A percentile compares a stretch with the other conserved stretches of the same genome.
Evolutionary conservation across 2,113 vertebrate species (phyloP).

Genomic region (Oncorhynchus nerka): DNA sequence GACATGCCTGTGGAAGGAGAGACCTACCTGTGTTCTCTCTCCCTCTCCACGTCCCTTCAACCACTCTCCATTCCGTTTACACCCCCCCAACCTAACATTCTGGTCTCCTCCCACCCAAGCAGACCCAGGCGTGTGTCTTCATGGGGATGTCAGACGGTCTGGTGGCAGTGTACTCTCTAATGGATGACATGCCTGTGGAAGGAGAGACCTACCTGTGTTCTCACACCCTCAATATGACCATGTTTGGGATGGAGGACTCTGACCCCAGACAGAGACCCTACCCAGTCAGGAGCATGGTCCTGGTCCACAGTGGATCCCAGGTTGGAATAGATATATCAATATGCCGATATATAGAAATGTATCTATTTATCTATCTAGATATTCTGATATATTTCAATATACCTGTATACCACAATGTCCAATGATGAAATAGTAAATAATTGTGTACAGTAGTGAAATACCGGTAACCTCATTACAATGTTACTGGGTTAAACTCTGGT

Average conservation of each 20-base stretch:
- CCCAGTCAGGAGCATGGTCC: conserved; percentile 83
- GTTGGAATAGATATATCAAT: conserved; percentile 29
- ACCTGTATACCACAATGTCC: no score
- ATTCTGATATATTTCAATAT: no score
- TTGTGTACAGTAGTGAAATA: no score
- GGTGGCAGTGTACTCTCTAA: no score
- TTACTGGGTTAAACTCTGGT: background rate
- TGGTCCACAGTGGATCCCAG: conserved; percentile 77
- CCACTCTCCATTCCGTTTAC: background rate
- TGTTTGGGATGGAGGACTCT: conserved; percentile 79
- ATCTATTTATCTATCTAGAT: no score
- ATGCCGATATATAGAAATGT: no score
- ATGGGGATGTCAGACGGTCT: conserved; percentile 90
- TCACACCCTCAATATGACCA: conserved; percentile 84
- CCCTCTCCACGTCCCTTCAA: background rate
- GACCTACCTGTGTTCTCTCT: no score
- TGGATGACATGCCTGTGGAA: no score
- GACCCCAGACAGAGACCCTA: conserved; percentile 88
- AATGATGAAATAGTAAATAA: no score
- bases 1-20: no score
- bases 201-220: conserved; percentile 92
- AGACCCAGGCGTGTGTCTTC: conserved; percentile 84
- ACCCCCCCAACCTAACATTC: no score
- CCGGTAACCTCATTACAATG: no score
- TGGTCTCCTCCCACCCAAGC: background rate